phyloP scores from a whole-genome alignment of 1,140 invertebrate species.

The Tetramorium alpestre region DNA sequence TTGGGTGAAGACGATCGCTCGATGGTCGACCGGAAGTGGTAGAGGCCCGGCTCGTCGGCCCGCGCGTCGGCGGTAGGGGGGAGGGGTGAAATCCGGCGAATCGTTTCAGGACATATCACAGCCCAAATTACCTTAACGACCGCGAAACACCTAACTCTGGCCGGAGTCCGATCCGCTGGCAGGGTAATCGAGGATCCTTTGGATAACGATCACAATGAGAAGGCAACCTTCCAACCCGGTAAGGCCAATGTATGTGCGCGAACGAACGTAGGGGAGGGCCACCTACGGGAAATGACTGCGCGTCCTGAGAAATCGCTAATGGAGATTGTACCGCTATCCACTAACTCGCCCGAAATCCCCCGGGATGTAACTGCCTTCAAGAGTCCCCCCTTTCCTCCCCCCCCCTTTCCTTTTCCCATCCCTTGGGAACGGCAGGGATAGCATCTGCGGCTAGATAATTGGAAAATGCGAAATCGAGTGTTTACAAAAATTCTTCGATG shows the following conservation, averaged over 20 bases:
- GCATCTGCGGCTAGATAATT: conserved; percentile 50
- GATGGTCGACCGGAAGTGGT: neutral
- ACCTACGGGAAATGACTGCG: conserved; percentile 70
- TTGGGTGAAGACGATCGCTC: conserved; percentile 60
- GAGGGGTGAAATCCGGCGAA: conserved; percentile 13
- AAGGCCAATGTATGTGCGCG: conserved; percentile 44
- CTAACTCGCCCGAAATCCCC: conserved; percentile 67
- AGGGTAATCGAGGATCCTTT: conserved; percentile 65
- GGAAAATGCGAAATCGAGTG: conserved; percentile 50
- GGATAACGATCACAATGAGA: conserved; percentile 64
- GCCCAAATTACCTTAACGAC: conserved; percentile 64
- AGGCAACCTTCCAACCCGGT: conserved; percentile 21
- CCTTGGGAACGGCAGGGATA: conserved; percentile 11
- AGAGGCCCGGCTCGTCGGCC: neutral
- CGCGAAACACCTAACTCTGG: conserved; percentile 64
- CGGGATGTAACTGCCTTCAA: conserved; percentile 69
- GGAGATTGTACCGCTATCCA: conserved; percentile 73
- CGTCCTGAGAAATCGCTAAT: conserved; percentile 75
- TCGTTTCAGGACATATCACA: conserved; percentile 20
- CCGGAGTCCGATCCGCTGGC: conserved; percentile 8
- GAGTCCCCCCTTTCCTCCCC: conserved; percentile 58
- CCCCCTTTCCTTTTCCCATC: neutral
- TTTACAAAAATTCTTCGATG: neutral
- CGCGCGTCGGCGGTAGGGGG: neutral
- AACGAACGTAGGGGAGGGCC: conserved; percentile 45